Evolutionary conservation across 1,140 invertebrate genomes (phyloP), one percentile per base, ranked within the genome.

Genomic region (Zaprionus vittiger): DNA sequence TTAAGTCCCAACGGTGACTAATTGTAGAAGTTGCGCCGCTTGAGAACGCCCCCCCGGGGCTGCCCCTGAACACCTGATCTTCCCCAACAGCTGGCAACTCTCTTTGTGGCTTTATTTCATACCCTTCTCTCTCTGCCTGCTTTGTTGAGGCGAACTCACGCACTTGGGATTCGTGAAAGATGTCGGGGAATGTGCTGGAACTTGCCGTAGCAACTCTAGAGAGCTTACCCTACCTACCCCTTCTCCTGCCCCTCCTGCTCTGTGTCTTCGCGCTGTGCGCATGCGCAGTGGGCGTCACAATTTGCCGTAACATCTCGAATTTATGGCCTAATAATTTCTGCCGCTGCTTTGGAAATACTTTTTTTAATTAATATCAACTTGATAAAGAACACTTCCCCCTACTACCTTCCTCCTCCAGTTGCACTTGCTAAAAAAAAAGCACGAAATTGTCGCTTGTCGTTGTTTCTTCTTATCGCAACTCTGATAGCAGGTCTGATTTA

Each of bases 321-420:
- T 90, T 89, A 89, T 89, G 84, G 84, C 84, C 84, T 89, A 89
- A 89, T 89, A 89, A 89, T 90, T 89, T 84, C 73, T 77, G 64
- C 37, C 31, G 60, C 28, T 67, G 28, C 44, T 73, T 56, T 62
- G 71, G 52, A 5, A 37, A 26, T 52, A 52, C n/a, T 68, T 67
- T 49, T 71, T 68, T 77, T 75, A 70, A 83, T 78, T 74, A 78
- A 65, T 65, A 54, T 73, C 74, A 84, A 59, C 79, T 86, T 73
- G 81, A 84, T 81, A 65, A 79, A 76, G 78, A 68, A 83, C 12
- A 5, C 37, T 17, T 26, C 5, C 26, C 38, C 17, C 7, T 41
- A 11, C 34, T 54, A 15, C 62, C 15, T 38, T 7, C 49, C 37
- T 38, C 6, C 37, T n/a, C 0, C 37, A 28, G 7, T 1, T 56